phyloP scores from a whole-genome alignment of 2,113 vertebrate species.

The Sminthopsis crassicaudata region DNA sequence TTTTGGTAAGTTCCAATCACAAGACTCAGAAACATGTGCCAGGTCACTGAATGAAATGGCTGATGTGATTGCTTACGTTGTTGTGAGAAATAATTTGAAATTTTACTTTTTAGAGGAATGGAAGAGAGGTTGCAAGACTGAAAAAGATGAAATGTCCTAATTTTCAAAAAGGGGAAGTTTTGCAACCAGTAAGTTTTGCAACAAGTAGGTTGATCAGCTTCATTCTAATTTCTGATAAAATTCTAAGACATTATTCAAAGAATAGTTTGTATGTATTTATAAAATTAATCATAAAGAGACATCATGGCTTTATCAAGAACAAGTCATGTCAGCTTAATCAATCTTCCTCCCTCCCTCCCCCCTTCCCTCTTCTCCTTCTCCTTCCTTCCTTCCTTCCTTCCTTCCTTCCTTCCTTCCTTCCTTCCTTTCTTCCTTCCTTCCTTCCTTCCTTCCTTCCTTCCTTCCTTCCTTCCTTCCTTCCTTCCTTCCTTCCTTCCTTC shows the following conservation, averaged over 20 bases:
- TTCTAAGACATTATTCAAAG: background rate
- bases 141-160: background rate
- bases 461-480: too few relatives aligned
- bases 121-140: background rate
- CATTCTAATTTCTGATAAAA: background rate
- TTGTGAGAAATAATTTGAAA: background rate
- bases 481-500: too few relatives aligned
- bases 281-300: background rate
- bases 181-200: background rate
- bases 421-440: background rate
- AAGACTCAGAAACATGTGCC: background rate
- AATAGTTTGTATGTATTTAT: background rate
- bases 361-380: background rate
- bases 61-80: background rate
- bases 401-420: accelerated
- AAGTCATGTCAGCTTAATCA: background rate
- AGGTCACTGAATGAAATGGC: background rate
- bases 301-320: background rate
- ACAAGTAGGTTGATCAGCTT: background rate
- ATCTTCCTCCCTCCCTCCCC: background rate
- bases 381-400: accelerated
- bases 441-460: background rate
- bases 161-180: background rate
- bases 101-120: background rate
- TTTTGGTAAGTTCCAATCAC: background rate